Conservation (phyloP, 2,888 invertebrate genomes). For the Machimus rusticus region DNA sequence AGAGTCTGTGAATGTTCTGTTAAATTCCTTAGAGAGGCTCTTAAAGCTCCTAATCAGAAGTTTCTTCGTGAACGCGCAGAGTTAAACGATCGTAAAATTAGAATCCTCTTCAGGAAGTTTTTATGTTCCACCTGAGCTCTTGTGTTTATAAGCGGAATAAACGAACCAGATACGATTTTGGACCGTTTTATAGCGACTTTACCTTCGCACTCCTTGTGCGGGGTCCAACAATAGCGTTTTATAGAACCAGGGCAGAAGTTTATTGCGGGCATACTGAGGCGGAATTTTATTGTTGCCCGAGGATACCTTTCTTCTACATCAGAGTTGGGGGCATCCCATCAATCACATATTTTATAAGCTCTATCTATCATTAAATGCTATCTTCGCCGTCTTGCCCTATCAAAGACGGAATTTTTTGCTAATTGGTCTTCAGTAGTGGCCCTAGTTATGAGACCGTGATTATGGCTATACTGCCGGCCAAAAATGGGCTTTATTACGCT, state of each 20-base stretch:
- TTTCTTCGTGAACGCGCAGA: slow-evolving; percentile 8
- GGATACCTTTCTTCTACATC: not conserved
- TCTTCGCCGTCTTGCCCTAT: not conserved
- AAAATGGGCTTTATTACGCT: not conserved
- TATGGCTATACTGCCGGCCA: not conserved
- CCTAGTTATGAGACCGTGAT: no score
- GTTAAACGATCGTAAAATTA: slow-evolving; percentile 29
- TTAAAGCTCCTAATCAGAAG: slow-evolving; percentile 17
- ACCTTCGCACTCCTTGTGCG: not conserved
- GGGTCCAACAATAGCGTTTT: not conserved
- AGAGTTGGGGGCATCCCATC: not conserved
- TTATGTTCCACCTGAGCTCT: slow-evolving; percentile 26
- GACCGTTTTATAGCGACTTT: not conserved
- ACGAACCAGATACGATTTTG: not conserved
- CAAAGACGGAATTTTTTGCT: not conserved
- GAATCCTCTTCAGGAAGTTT: slow-evolving; percentile 18
- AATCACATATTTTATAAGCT: not conserved
- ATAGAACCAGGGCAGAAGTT: not conserved
- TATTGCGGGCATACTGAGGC: not conserved
- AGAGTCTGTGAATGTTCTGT: not conserved
- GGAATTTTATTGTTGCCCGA: not conserved
- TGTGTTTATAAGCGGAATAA: not conserved
- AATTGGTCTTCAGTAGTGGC: not conserved
- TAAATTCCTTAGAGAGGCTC: not conserved
- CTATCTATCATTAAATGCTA: not conserved